These are phyloP conservation scores for Hyposoter didymator DNA, from an alignment of 2,888 invertebrate species.

Conservation along the genomic window DNA sequence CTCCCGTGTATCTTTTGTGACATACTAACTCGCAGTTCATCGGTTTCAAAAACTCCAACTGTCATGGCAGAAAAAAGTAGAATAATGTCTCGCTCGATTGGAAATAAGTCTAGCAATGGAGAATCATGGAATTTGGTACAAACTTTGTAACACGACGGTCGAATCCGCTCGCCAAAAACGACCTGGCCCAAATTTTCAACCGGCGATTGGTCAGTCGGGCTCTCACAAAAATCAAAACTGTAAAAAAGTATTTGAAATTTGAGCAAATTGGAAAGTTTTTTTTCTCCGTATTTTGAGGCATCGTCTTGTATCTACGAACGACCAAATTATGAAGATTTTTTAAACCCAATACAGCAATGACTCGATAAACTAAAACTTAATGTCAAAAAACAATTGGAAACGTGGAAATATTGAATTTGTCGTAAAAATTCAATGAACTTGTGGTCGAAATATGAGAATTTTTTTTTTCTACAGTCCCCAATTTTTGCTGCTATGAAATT, in stretches of 20 bases:
- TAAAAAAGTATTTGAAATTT: conserved; percentile 56
- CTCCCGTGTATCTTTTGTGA: conserved; percentile 91
- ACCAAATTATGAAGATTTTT: not conserved
- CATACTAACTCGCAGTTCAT: conserved; percentile 87
- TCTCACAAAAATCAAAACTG: conserved; percentile 97
- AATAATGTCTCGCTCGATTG: not conserved
- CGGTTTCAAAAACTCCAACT: conserved; percentile 91
- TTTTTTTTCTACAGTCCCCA: too few species aligned
- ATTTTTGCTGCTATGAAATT: too few species aligned
- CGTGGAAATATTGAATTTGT: too few species aligned
- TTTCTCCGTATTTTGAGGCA: not conserved
- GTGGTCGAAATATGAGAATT: too few species aligned
- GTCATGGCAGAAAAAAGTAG: conserved; percentile 53
- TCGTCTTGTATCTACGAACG: not conserved
- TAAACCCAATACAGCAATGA: not conserved
- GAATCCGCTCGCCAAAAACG: conserved; percentile 99
- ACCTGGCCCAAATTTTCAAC: conserved; percentile 99
- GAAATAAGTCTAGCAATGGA: not conserved
- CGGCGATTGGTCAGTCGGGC: conserved; percentile 91
- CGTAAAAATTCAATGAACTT: too few species aligned
- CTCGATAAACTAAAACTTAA: too few species aligned
- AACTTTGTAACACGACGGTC: conserved; percentile 96
- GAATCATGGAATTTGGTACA: not conserved
- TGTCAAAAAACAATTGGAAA: too few species aligned
- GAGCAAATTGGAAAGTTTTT: not conserved